A percentile compares a stretch with the other conserved stretches of the same genome.
Evolutionary conservation across 1,140 invertebrate species (phyloP).

Genomic region (Aricia agestis): DNA sequence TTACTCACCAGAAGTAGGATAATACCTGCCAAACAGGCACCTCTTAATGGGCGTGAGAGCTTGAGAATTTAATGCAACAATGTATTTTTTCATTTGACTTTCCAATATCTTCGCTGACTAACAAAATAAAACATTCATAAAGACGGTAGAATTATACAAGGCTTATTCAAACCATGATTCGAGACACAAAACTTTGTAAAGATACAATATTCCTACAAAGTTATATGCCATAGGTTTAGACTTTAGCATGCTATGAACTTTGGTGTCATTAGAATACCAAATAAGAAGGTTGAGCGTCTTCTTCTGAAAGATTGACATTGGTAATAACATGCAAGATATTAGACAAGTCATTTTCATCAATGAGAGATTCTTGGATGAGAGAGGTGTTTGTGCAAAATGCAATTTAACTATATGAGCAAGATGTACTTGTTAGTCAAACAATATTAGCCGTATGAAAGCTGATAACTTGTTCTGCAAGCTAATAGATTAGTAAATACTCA

Average conservation of each 20-base stretch:
- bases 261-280: neutral
- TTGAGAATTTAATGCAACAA: conserved; percentile 82
- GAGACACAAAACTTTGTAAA: no score
- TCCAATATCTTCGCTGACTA: conserved; percentile 79
- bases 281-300: conserved; percentile 57
- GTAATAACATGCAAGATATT: neutral
- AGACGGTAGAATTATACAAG: conserved; percentile 43
- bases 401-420: neutral
- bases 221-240: no score
- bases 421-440: neutral
- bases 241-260: conserved; percentile 22
- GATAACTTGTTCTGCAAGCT: neutral
- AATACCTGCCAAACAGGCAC: conserved; percentile 86
- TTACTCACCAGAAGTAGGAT: conserved; percentile 85
- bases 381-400: conserved; percentile 1
- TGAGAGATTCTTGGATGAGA: neutral
- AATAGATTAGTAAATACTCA: neutral
- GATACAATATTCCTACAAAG: no score
- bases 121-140: conserved; percentile 62
- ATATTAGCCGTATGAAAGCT: neutral
- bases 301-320: conserved; percentile 38
- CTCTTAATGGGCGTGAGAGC: conserved; percentile 85
- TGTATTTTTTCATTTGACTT: conserved; percentile 81
- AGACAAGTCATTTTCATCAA: neutral
- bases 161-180: no score